Percentiles rank a stretch among this genome's conserved stretches.
These are phyloP conservation scores for Larimichthys polyactis DNA, from an alignment of 2,113 vertebrate genomes.

Conservation along the genomic window DNA sequence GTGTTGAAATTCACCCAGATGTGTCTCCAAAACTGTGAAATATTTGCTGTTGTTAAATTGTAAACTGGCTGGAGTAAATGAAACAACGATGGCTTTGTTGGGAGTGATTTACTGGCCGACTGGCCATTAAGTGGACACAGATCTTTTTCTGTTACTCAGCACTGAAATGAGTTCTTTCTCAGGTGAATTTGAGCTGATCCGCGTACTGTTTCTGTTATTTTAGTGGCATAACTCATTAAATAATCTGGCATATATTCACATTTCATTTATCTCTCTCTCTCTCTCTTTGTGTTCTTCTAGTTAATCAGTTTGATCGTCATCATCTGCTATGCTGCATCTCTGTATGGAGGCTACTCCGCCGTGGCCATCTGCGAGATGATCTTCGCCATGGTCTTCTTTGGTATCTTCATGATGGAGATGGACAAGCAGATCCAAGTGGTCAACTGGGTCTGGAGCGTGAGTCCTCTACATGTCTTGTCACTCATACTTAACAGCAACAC, in stretches of 20 bases:
- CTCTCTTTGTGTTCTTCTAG: slow-evolving; percentile 34
- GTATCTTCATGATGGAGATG: slow-evolving; percentile 82
- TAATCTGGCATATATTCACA: too few relatives aligned
- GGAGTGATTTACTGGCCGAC: slow-evolving; percentile 12
- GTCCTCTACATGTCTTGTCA: slow-evolving; percentile 26
- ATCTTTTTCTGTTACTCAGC: slow-evolving; percentile 9
- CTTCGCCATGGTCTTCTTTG: slow-evolving; percentile 80
- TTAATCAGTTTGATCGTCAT: slow-evolving; percentile 80
- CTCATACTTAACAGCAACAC: not conserved
- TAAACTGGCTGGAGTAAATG: slow-evolving; percentile 8
- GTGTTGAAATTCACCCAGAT: slow-evolving; percentile 5
- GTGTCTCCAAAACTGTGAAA: not conserved
- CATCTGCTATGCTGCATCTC: slow-evolving; percentile 80
- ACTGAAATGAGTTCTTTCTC: not conserved
- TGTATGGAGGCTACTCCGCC: slow-evolving; percentile 61
- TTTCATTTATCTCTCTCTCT: too few relatives aligned
- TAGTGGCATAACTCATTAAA: too few relatives aligned
- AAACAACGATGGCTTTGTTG: slow-evolving; percentile 45
- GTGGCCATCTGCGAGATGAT: slow-evolving; percentile 81
- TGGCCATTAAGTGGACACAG: slow-evolving; percentile 15
- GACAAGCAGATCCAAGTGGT: slow-evolving; percentile 81
- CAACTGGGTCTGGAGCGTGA: slow-evolving; percentile 86
- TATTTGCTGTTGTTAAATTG: slow-evolving; percentile 14
- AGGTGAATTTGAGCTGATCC: not conserved
- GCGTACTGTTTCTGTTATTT: too few relatives aligned